Conservation (phyloP, 2,113 vertebrate genomes). For the Smithornis capensis region DNA sequence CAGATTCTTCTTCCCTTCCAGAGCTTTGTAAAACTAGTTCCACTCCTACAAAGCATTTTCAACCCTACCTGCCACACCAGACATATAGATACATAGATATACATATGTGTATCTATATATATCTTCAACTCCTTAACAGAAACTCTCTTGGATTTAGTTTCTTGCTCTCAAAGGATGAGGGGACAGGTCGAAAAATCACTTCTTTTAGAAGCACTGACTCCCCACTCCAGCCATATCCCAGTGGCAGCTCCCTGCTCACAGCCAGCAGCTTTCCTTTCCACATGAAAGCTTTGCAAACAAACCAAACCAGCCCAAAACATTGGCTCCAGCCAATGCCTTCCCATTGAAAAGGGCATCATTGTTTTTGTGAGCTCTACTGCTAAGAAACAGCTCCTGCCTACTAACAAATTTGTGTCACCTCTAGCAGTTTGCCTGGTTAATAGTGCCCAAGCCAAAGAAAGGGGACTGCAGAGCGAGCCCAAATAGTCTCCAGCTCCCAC, state of each 20-base stretch:
- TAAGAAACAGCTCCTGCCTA: neutral
- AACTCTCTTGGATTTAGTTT: neutral
- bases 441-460: neutral
- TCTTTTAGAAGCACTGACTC: neutral
- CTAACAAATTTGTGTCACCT: neutral
- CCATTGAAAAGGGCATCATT: neutral
- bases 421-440: neutral
- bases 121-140: neutral
- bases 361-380: neutral
- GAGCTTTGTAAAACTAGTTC: neutral
- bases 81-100: too few relatives aligned
- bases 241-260: neutral
- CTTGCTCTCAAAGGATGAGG: neutral
- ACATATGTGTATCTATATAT: too few relatives aligned
- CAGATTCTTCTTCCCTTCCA: neutral
- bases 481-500: neutral
- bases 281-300: neutral
- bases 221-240: neutral
- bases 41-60: neutral
- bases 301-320: neutral
- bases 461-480: neutral
- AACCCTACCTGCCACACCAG: neutral
- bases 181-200: neutral
- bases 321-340: neutral
- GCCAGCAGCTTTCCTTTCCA: neutral